Evolutionary conservation across 1,140 invertebrate genomes (phyloP), one percentile per base, ranked within the genome.

Genomic region (Aporrectodea caliginosa): DNA sequence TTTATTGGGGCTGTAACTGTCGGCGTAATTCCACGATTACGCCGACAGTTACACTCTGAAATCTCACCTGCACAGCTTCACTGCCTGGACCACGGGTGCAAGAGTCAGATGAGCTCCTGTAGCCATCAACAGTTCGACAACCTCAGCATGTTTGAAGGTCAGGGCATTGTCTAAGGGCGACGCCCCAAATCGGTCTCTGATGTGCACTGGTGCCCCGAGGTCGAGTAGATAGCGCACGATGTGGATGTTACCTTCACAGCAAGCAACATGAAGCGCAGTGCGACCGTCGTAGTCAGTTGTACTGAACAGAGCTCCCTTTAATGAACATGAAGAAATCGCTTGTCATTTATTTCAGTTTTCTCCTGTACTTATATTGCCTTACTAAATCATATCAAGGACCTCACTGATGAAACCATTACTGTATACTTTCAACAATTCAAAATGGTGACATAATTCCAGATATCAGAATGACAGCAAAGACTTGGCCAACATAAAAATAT

Each of bases 241-340:
- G 70, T 75, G 32, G 29, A 79, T 32, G 27, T 88, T 82, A n/a
- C 87, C 87, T 80, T 88, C 86, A 58, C 78, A 81, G 34, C 83
- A 83, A 74, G 87, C 86, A 27, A 88, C 76, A 80, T 87, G 87
- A 14, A 87, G 78, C 14, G 86, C 84, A 0, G 86, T 88, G 68
- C 87, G 85, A 95, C 94, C 93, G 29, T 82, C 81, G 70, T 78
- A 82, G 69, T 80, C 75, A 12, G 31, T 2, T 14, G 35, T 70
- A 58, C 35, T 76, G 16, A 76, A 35, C 16, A 35, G 32, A 1
- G 75, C 75, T 27, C 75, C 75, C 14, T 22, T 74, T 6, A n/a
- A 6, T 16, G 30, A 73, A 27, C 16, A 31, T 27, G 35, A 31
- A 76, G 35, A 35, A 16, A 0, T 0, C 32, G 16, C 1, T 12